Percentiles rank a stretch among this genome's conserved stretches.
These are phyloP conservation scores for Bembecia ichneumoniformis DNA, from an alignment of 2,888 invertebrate genomes.

Conservation along the genomic window DNA sequence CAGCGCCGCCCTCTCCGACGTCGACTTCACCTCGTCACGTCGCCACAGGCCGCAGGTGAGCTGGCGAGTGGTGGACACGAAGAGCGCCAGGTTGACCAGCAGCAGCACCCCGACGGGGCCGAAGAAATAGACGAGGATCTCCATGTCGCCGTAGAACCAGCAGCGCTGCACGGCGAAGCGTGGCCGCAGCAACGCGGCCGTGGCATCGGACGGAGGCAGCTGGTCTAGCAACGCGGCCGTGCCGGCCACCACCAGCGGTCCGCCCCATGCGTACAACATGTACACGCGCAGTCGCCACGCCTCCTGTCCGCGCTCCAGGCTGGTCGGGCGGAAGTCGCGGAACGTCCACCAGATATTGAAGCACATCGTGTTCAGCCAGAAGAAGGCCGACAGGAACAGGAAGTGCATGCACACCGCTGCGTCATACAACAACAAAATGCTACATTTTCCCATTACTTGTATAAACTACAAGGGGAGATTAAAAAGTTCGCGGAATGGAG, in stretches of 20 bases:
- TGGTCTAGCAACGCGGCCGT: constrained; percentile 82
- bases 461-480: too few species aligned
- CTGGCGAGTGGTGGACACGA: constrained; percentile 86
- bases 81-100: constrained; percentile 83
- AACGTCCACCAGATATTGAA: constrained; percentile 97
- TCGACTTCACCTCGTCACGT: constrained; percentile 88
- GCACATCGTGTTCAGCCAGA: constrained; percentile 95
- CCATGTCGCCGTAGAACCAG: constrained; percentile 88
- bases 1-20: constrained; percentile 79
- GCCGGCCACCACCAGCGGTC: constrained; percentile 82
- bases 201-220: constrained; percentile 70
- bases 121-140: constrained; percentile 87
- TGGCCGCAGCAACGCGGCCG: constrained; percentile 77
- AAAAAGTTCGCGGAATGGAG: too few species aligned
- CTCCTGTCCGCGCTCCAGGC: constrained; percentile 88
- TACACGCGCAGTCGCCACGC: constrained; percentile 83
- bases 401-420: constrained; percentile 88
- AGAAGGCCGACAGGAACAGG: constrained; percentile 90
- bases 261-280: constrained; percentile 89
- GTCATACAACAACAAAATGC: neutral
- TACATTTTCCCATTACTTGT: too few species aligned
- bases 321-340: constrained; percentile 86
- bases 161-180: constrained; percentile 84
- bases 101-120: constrained; percentile 86
- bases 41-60: constrained; percentile 91